Evolutionary conservation across 2,113 vertebrate species (phyloP).

Genomic region (Sardina pilchardus): DNA sequence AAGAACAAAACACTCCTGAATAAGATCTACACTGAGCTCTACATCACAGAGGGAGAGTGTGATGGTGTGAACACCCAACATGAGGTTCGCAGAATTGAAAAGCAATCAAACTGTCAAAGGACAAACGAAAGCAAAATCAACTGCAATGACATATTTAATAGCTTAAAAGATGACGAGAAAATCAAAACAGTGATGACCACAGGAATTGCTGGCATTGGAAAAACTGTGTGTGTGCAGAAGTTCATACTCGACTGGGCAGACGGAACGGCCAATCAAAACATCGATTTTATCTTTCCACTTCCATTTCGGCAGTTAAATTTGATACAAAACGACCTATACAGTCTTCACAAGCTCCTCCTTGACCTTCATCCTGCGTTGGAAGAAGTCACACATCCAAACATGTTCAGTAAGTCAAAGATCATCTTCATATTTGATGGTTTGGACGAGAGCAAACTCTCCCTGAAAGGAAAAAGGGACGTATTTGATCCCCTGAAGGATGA

Average conservation of each 20-base stretch:
- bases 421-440: too few species aligned
- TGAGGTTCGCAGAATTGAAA: not conserved
- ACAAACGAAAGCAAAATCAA: not conserved
- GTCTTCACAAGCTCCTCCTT: not conserved
- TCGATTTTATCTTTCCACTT: not conserved
- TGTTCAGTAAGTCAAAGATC: too few species aligned
- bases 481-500: too few species aligned
- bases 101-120: too few species aligned
- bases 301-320: not conserved
- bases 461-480: too few species aligned
- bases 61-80: not conserved
- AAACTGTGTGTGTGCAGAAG: not conserved
- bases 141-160: not conserved
- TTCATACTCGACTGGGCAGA: not conserved
- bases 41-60: not conserved
- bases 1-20: too few species aligned
- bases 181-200: not conserved
- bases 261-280: not conserved
- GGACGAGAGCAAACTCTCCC: too few species aligned
- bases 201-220: not conserved
- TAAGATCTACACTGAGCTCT: too few species aligned
- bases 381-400: not conserved
- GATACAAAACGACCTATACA: not conserved
- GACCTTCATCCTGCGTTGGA: not conserved
- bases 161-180: not conserved